phyloP scores from a whole-genome alignment of 2,888 invertebrate genomes.

The Pandemis cinnamomeana region DNA sequence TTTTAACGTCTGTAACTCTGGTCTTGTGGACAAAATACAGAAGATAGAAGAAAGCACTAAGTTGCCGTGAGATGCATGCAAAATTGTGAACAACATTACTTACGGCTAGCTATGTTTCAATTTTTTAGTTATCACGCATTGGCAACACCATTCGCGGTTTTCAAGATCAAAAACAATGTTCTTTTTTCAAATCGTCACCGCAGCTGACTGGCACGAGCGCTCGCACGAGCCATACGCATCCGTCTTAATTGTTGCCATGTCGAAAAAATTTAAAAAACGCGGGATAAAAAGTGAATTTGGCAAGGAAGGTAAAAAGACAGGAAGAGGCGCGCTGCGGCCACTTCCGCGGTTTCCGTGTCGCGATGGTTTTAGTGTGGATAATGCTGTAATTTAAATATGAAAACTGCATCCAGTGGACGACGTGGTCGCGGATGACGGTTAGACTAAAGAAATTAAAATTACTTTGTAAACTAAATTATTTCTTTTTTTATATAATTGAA shows the following conservation, averaged over 20 bases:
- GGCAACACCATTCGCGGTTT: constrained; percentile 1
- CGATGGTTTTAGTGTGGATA: constrained; percentile 56
- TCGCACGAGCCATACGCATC: constrained; percentile 76
- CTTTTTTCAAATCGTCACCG: constrained; percentile 48
- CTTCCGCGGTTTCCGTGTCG: constrained; percentile 73
- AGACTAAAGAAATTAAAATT: no score
- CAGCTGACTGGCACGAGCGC: constrained; percentile 60
- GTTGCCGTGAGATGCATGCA: no score
- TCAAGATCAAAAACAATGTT: constrained; percentile 10
- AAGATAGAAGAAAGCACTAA: no score
- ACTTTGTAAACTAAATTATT: no score
- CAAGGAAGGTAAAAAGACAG: constrained; percentile 74
- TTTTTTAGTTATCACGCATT: background rate
- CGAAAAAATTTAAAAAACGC: constrained; percentile 59
- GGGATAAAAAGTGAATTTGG: constrained; percentile 74
- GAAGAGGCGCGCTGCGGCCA: constrained; percentile 80
- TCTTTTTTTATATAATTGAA: no score
- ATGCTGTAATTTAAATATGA: constrained; percentile 10
- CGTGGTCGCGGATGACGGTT: background rate
- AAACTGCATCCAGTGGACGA: background rate
- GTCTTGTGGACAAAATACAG: no score
- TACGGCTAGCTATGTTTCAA: background rate
- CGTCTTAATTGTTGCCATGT: constrained; percentile 62
- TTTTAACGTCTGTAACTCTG: no score
- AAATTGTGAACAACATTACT: no score